phyloP scores from a whole-genome alignment of 1,140 invertebrate genomes.

The Coptotermes formosanus region DNA sequence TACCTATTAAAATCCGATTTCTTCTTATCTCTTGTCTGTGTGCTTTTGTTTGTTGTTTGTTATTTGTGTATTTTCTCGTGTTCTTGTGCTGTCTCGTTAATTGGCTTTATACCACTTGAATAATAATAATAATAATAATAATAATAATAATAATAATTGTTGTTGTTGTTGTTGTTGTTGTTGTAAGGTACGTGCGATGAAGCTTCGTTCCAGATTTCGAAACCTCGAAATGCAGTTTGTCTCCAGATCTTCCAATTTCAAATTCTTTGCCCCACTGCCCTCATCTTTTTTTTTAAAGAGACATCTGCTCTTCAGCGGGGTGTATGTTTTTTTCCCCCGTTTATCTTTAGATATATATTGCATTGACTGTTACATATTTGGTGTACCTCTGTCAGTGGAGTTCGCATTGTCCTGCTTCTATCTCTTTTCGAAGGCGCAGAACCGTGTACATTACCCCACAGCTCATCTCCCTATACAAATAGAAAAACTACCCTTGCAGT shows the following conservation, averaged over 20 bases:
- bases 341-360: background rate
- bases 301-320: background rate
- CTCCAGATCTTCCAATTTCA: background rate
- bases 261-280: background rate
- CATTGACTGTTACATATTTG: background rate
- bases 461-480: conserved; percentile 18
- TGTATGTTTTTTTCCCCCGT: background rate
- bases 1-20: no score
- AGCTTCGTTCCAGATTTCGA: no score
- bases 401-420: background rate
- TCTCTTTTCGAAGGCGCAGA: background rate
- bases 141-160: no score
- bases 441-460: background rate
- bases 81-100: no score
- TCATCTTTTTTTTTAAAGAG: background rate
- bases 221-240: no score
- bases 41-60: no score
- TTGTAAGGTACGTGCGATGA: no score
- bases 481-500: background rate
- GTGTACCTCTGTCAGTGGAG: background rate
- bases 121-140: no score
- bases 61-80: no score
- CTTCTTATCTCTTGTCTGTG: no score
- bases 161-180: no score
- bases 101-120: no score